These are phyloP conservation scores for Brachypteracias leptosomus DNA, from an alignment of 2,113 vertebrate genomes.

Conservation along the genomic window DNA sequence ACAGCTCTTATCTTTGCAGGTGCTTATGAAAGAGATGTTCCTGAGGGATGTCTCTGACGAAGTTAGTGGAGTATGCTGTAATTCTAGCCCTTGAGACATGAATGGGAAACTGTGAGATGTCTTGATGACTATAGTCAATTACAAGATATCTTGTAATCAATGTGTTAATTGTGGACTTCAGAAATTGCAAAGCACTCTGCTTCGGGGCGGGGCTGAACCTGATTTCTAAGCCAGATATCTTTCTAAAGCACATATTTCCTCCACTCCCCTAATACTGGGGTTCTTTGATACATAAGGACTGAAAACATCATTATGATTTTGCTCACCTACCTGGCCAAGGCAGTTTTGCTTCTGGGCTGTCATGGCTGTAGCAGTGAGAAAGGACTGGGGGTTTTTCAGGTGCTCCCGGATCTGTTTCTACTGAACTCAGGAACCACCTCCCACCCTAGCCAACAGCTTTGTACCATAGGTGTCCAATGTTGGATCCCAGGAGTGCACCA, in stretches of 20 bases:
- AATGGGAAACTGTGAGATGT: background rate
- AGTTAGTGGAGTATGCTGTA: background rate
- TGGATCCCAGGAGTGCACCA: background rate
- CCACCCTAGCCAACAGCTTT: background rate
- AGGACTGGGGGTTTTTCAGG: background rate
- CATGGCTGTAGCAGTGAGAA: background rate
- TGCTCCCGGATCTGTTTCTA: background rate
- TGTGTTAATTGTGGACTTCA: background rate
- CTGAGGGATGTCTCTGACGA: background rate
- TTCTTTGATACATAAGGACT: background rate
- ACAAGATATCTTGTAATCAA: background rate
- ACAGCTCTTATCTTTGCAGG: rapidly evolving
- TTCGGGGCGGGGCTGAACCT: background rate
- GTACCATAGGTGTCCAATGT: rapidly evolving
- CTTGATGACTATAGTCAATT: background rate
- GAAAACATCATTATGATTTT: background rate
- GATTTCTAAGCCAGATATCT: background rate
- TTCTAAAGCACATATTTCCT: background rate
- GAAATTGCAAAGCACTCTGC: background rate
- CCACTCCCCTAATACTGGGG: background rate
- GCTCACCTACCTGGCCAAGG: background rate
- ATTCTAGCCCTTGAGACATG: background rate
- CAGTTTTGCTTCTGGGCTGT: background rate
- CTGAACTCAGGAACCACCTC: background rate
- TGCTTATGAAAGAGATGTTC: background rate